Evolutionary conservation across 2,113 vertebrate genomes (phyloP), one percentile per base, ranked within the genome.

Genomic region (Limnothrissa miodon): DNA sequence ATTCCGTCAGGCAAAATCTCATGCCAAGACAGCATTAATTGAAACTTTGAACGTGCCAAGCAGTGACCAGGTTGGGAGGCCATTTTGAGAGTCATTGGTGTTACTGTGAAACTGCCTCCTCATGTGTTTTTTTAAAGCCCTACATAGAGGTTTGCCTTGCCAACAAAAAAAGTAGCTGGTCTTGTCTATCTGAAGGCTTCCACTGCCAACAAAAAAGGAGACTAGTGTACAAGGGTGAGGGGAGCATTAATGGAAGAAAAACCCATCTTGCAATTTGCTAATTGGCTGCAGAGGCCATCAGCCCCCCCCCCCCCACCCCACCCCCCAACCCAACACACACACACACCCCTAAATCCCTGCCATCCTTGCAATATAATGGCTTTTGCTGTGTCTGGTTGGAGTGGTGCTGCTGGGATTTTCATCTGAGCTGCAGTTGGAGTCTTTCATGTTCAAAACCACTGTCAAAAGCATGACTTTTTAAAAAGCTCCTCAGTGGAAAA

Each of bases 201-300:
- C n/a, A n/a, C 25, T 29, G n/a, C 62, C 25, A 29, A 25, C 25
- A 70, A 70, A 33, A 8, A 33, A 29, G 7, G 29, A 70, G 25
- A 29, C 36, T 9, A 10, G 9, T 29, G 2, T 4, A 33, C 62
- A 81, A 89, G 83, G 66, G 59, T 23, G n/a, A 46, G 83, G 79
- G 80, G 81, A 87, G 88, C 91, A 92, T 80, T 78, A 78, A 84
- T 33, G 36, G 13, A 81, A 78, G 44, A 84, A 81, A 33, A 79
- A n/a, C n/a, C n/a, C 9, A 10, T 36, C 25, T 53, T 81, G 80
- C 62, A 78, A 78, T 84, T 83, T 56, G 78, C 80, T 81, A 78
- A 74, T 84, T 53, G 79, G 45, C 36, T 74, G 39, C 80, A 39
- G 46, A 29, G 45, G 39, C 42, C 81, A 74, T 82, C 39, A n/a